These are phyloP conservation scores for Perca schrenkii DNA, from an alignment of 2,113 vertebrate genomes.

Conservation along the genomic window DNA sequence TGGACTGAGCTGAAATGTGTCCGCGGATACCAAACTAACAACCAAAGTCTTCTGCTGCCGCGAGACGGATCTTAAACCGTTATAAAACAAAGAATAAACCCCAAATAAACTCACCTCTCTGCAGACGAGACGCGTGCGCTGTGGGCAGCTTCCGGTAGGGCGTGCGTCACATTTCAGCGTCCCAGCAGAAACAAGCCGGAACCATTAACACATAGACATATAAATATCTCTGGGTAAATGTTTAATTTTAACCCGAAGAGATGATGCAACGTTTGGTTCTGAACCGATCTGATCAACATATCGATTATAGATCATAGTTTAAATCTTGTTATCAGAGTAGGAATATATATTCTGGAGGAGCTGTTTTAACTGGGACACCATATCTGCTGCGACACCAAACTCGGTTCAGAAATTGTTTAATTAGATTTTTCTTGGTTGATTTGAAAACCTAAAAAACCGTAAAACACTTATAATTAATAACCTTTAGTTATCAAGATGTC, in stretches of 20 bases:
- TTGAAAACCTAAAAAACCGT: not conserved
- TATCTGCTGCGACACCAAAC: not conserved
- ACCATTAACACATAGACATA: no score
- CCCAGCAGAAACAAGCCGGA: not conserved
- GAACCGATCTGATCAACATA: not conserved
- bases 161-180: slow-evolving; percentile 5
- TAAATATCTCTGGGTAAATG: no score
- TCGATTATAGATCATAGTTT: not conserved
- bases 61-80: no score
- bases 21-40: no score
- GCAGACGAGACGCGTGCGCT: no score
- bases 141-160: slow-evolving; percentile 1
- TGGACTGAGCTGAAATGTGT: no score
- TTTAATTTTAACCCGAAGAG: no score
- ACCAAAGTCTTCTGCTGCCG: no score
- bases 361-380: not conserved
- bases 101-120: no score
- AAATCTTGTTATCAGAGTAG: not conserved
- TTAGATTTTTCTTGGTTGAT: not conserved
- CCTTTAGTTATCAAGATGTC: not conserved
- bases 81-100: no score
- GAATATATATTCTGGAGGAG: not conserved
- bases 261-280: not conserved
- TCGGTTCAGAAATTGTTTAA: not conserved
- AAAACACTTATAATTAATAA: not conserved